These are phyloP conservation scores for Meteorus cinctellus DNA, from an alignment of 2,888 invertebrate species.

Conservation along the genomic window DNA sequence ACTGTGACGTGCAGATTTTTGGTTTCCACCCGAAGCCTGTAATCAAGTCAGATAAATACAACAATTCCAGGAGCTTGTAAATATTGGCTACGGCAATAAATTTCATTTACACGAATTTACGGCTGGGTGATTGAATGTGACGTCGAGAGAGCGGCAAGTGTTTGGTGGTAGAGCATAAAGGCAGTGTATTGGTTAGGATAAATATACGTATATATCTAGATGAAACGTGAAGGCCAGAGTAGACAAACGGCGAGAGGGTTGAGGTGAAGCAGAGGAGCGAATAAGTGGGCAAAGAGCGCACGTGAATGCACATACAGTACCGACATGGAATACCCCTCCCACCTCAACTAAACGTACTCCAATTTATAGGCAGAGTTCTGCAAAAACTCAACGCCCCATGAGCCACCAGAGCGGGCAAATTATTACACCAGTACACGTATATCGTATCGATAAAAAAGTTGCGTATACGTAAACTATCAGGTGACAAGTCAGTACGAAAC, in stretches of 20 bases:
- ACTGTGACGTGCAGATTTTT: not conserved
- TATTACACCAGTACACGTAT: not conserved
- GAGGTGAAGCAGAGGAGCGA: conserved; percentile 35
- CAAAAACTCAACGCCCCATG: not conserved
- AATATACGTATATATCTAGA: not conserved
- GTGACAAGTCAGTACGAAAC: no score
- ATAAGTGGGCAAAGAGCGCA: conserved; percentile 4
- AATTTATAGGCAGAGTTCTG: conserved; percentile 1
- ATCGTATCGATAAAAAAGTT: not conserved
- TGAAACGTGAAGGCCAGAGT: not conserved
- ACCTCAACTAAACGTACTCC: not conserved
- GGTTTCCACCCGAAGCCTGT: conserved; percentile 39
- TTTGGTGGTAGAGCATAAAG: conserved; percentile 9
- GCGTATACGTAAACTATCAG: no score
- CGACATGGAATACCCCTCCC: not conserved
- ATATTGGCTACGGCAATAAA: conserved; percentile 62
- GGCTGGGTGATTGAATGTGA: conserved; percentile 64
- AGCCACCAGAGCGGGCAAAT: not conserved
- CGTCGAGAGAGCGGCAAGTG: conserved; percentile 43
- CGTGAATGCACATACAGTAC: conserved; percentile 1
- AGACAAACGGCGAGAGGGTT: not conserved
- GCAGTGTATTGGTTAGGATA: conserved; percentile 1
- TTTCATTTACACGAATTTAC: conserved; percentile 59
- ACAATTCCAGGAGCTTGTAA: conserved; percentile 50
- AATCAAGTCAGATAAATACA: conserved; percentile 53